phyloP scores from a whole-genome alignment of 2,888 invertebrate genomes.

The Zootermopsis nevadensis region DNA sequence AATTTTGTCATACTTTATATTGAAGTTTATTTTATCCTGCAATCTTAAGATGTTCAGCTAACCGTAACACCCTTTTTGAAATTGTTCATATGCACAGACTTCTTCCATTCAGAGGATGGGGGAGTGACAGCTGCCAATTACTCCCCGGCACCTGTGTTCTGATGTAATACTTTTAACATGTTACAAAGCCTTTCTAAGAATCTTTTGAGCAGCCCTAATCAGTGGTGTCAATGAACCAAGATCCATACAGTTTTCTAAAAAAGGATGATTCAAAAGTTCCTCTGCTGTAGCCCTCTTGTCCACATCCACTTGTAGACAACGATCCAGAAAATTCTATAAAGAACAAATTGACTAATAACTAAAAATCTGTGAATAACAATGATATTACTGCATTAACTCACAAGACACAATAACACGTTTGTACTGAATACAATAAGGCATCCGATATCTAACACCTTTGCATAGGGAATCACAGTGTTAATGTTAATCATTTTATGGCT shows the following conservation, averaged over 20 bases:
- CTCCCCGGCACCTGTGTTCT: background rate
- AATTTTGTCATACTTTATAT: background rate
- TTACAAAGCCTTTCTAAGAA: conserved; percentile 71
- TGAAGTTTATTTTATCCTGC: background rate
- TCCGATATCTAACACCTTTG: too few species aligned
- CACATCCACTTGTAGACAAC: conserved; percentile 88
- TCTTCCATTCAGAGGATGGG: background rate
- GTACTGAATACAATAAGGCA: too few species aligned
- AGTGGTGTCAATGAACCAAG: conserved; percentile 86
- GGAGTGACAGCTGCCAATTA: background rate
- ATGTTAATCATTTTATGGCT: too few species aligned
- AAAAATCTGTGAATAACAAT: too few species aligned
- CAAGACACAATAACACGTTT: too few species aligned
- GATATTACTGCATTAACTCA: too few species aligned
- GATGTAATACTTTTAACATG: background rate
- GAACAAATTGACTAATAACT: background rate
- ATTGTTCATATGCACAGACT: background rate
- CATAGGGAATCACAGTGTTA: too few species aligned
- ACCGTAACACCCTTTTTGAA: background rate
- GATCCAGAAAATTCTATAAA: conserved; percentile 80
- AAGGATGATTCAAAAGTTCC: conserved; percentile 82
- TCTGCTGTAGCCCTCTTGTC: conserved; percentile 81
- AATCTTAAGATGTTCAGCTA: background rate
- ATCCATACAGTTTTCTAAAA: conserved; percentile 83
- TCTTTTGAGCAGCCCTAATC: conserved; percentile 90